Evolutionary conservation across 2,797 vertebrate species (phyloP).

Genomic region (Danio albolineatus): DNA sequence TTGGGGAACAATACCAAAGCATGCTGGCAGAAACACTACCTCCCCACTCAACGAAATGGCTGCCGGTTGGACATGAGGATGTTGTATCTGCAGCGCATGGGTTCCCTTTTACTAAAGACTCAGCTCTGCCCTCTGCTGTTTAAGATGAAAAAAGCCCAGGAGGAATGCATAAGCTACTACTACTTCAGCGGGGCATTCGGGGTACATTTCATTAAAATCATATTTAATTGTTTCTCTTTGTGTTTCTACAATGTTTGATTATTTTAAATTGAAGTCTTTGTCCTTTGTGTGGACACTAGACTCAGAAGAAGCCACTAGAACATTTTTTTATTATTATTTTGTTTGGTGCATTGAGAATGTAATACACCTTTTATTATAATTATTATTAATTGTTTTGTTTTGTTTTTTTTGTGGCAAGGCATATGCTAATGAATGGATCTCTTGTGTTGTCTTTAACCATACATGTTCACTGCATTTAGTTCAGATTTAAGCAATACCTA

Average conservation of each 20-base stretch:
- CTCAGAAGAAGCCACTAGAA: not conserved
- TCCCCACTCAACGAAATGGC: conserved; percentile 24
- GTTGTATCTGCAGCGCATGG: conserved; percentile 24
- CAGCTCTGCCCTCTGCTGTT: conserved; percentile 46
- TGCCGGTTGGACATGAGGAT: not conserved
- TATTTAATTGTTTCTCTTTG: not conserved
- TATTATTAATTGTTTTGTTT: not conserved
- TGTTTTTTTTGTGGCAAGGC: too few species aligned
- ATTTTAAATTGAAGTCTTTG: not conserved
- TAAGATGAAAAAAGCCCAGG: conserved; percentile 1
- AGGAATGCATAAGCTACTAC: not conserved
- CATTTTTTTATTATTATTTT: not conserved
- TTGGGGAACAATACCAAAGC: conserved; percentile 43
- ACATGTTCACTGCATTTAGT: conserved; percentile 27
- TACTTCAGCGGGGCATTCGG: not conserved
- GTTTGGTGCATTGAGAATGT: not conserved
- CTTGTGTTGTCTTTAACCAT: not conserved
- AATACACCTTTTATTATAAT: not conserved
- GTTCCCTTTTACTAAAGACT: conserved; percentile 38
- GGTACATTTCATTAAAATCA: not conserved
- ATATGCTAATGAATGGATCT: not conserved
- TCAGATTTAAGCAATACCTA: not conserved
- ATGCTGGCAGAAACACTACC: conserved; percentile 39
- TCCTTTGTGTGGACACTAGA: not conserved
- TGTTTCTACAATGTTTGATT: not conserved